Conservation (phyloP, 1,140 invertebrate genomes). For the Drosophila funebris region DNA sequence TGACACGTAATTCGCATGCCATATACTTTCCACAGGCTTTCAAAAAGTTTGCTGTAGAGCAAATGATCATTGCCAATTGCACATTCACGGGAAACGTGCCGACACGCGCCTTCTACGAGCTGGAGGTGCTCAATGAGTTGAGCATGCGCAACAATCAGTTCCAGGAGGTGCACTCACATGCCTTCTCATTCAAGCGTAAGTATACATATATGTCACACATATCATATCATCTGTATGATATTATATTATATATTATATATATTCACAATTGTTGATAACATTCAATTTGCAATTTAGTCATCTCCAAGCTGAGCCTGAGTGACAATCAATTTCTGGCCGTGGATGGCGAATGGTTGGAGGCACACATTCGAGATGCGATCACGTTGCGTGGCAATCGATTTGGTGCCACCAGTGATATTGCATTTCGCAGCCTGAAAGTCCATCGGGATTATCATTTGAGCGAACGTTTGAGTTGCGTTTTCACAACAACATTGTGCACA, state of each 20-base stretch:
- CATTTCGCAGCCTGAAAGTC: conserved; percentile 67
- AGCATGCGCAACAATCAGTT: conserved; percentile 87
- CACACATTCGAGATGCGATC: conserved; percentile 61
- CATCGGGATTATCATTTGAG: conserved; percentile 72
- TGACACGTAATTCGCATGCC: not conserved
- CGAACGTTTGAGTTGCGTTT: conserved; percentile 74
- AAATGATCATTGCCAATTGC: conserved; percentile 86
- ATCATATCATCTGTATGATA: no score
- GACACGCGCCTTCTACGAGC: conserved; percentile 89
- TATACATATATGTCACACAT: no score
- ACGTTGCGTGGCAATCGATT: conserved; percentile 70
- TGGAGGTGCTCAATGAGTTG: conserved; percentile 88
- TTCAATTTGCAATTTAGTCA: conserved; percentile 34
- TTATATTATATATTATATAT: no score
- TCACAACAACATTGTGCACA: conserved; percentile 71
- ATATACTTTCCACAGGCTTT: conserved; percentile 84
- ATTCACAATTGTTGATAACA: no score
- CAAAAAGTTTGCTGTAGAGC: conserved; percentile 89
- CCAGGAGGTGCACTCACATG: conserved; percentile 84
- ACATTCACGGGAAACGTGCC: conserved; percentile 85
- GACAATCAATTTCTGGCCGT: conserved; percentile 68
- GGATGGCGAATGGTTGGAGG: conserved; percentile 75
- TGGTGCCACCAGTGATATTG: conserved; percentile 68
- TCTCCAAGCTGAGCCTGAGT: conserved; percentile 70
- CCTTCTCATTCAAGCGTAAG: conserved; percentile 85